Percentiles rank a stretch among this genome's conserved stretches.
Evolutionary conservation across 1,140 invertebrate species (phyloP).

Genomic region (Neodiprion lecontei): DNA sequence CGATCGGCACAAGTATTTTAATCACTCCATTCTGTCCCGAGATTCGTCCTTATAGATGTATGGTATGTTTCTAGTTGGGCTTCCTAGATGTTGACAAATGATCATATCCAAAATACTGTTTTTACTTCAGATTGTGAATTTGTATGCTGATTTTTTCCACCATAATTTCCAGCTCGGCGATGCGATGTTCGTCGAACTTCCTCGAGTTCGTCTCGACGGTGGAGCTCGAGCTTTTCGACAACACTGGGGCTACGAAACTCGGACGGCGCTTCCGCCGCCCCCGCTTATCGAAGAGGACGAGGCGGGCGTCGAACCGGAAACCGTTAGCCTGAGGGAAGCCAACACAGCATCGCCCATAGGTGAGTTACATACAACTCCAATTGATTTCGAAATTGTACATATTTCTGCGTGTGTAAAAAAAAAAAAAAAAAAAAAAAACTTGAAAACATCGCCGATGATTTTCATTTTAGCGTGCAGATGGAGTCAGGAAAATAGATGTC

Average conservation of each 20-base stretch:
- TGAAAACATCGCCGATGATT: slow-evolving; percentile 10
- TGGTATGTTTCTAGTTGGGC: too few species aligned
- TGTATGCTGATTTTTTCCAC: too few species aligned
- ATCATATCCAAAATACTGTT: too few species aligned
- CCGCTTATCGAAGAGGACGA: slow-evolving; percentile 73
- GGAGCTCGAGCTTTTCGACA: slow-evolving; percentile 68
- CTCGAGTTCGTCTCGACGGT: slow-evolving; percentile 73
- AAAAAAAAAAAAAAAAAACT: slow-evolving; percentile 19
- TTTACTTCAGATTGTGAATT: too few species aligned
- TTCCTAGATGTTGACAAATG: too few species aligned
- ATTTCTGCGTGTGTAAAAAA: too few species aligned
- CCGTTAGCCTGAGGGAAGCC: slow-evolving; percentile 62
- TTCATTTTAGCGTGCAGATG: slow-evolving; percentile 3
- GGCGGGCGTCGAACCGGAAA: slow-evolving; percentile 64
- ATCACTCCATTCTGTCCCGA: too few species aligned
- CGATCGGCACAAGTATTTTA: too few species aligned
- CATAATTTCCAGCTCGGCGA: slow-evolving; percentile 62
- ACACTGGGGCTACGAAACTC: slow-evolving; percentile 69
- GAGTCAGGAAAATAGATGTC: too few species aligned
- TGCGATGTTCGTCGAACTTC: slow-evolving; percentile 69
- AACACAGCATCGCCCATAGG: slow-evolving; percentile 65
- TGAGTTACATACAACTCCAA: slow-evolving; percentile 44
- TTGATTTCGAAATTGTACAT: slow-evolving; percentile 12
- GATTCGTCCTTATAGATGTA: too few species aligned
- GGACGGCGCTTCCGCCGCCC: slow-evolving; percentile 69